Conservation (phyloP, 2,888 invertebrate genomes). For the Agrenia bidenticulata region DNA sequence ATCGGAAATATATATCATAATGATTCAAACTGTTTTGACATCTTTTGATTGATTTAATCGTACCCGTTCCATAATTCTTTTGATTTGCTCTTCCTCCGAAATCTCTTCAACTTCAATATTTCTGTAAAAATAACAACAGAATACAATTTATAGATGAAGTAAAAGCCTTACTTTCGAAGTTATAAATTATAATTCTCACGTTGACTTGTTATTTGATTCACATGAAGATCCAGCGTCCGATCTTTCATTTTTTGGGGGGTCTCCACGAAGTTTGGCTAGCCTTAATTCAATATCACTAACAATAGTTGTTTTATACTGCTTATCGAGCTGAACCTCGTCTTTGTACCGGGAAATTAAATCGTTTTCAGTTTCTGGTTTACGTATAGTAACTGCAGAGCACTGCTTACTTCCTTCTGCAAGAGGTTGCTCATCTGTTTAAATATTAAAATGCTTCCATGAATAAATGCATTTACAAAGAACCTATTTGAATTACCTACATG, state of each 20-base stretch:
- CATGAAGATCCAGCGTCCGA: too few relatives aligned
- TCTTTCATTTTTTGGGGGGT: not conserved
- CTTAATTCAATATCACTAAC: conserved; percentile 62
- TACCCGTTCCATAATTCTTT: conserved; percentile 40
- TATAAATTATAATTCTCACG: too few relatives aligned
- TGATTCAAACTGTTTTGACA: too few relatives aligned
- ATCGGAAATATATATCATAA: too few relatives aligned
- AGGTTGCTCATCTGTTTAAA: conserved; percentile 12
- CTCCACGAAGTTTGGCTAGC: conserved; percentile 53
- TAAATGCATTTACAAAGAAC: too few relatives aligned
- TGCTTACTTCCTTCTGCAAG: too few relatives aligned
- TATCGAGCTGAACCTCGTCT: conserved; percentile 54
- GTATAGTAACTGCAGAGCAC: too few relatives aligned
- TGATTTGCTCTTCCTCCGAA: conserved; percentile 41
- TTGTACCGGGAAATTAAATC: conserved; percentile 65
- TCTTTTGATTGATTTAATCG: not conserved
- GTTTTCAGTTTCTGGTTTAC: conserved; percentile 70
- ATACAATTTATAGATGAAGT: too few relatives aligned
- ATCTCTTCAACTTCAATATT: conserved; percentile 31
- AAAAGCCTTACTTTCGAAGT: too few relatives aligned
- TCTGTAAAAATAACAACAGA: not conserved
- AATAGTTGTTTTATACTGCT: conserved; percentile 30
- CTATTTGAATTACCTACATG: not conserved
- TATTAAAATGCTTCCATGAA: too few relatives aligned
- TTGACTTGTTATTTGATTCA: too few relatives aligned